A percentile compares a stretch with the other conserved stretches of the same genome.
phyloP scores from a whole-genome alignment of 2,113 vertebrate genomes.

The Tachysurus fulvidraco region DNA sequence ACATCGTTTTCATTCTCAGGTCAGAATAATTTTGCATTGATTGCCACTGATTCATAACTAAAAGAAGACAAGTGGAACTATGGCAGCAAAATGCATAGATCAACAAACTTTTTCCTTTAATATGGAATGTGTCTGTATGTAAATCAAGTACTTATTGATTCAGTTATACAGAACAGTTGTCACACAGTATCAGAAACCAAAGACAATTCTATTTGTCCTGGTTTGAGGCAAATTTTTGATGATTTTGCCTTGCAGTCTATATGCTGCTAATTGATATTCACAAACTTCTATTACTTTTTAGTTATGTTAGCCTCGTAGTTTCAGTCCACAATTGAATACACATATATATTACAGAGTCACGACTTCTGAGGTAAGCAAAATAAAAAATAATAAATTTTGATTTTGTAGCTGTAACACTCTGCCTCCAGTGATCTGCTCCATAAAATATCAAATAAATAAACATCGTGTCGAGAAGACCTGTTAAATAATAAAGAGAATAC shows the following conservation, averaged over 20 bases:
- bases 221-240: constrained; percentile 23
- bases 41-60: neutral
- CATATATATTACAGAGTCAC: constrained; percentile 9
- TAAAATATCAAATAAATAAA: constrained; percentile 28
- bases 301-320: neutral
- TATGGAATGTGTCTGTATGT: neutral
- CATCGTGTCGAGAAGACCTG: neutral
- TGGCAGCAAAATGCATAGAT: neutral
- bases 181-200: neutral
- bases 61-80: neutral
- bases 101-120: neutral
- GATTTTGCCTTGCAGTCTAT: constrained; percentile 3
- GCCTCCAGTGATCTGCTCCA: neutral
- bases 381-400: constrained; percentile 1
- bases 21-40: neutral
- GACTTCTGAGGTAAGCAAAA: neutral
- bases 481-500: constrained; percentile 31
- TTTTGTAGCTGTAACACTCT: neutral
- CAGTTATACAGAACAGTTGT: neutral
- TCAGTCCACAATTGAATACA: neutral
- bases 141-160: neutral
- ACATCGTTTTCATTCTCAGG: neutral
- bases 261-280: constrained; percentile 20
- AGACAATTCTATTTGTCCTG: neutral
- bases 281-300: neutral